Evolutionary conservation across 2,113 vertebrate genomes (phyloP).

Genomic region (Megaleporinus macrocephalus): DNA sequence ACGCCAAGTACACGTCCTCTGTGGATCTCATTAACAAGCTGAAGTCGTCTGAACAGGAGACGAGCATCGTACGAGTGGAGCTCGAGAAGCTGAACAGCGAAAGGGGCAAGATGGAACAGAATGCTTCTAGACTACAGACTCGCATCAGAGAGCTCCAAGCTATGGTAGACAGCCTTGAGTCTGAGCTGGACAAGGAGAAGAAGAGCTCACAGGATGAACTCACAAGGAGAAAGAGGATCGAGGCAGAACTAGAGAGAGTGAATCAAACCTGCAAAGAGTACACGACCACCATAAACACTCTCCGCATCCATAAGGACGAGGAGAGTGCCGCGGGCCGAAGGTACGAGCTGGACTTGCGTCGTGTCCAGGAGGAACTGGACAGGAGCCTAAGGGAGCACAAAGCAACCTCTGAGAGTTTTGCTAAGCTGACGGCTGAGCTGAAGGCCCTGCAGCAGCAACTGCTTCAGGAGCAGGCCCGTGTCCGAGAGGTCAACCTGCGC

Average conservation of each 20-base stretch:
- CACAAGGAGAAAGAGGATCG: slow-evolving; percentile 85
- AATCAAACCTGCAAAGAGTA: slow-evolving; percentile 84
- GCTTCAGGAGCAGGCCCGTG: slow-evolving; percentile 82
- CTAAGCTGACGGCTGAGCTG: slow-evolving; percentile 76
- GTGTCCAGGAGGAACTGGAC: slow-evolving; percentile 86
- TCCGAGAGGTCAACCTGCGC: slow-evolving; percentile 86
- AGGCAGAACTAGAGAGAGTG: slow-evolving; percentile 87
- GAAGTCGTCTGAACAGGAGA: slow-evolving; percentile 87
- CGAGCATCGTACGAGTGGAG: slow-evolving; percentile 82
- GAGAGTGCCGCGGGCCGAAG: slow-evolving; percentile 78
- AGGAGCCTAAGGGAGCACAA: slow-evolving; percentile 87
- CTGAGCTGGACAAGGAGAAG: slow-evolving; percentile 85
- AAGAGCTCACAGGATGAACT: slow-evolving; percentile 83
- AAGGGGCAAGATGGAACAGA: slow-evolving; percentile 84
- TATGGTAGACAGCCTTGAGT: slow-evolving; percentile 82
- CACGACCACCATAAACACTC: slow-evolving; percentile 83
- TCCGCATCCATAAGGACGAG: slow-evolving; percentile 87
- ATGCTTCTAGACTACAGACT: slow-evolving; percentile 80
- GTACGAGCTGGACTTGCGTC: slow-evolving; percentile 85
- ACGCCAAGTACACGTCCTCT: slow-evolving; percentile 78
- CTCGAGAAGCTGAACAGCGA: slow-evolving; percentile 86
- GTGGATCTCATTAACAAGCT: slow-evolving; percentile 85
- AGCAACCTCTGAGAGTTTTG: slow-evolving; percentile 82
- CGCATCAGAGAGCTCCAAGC: slow-evolving; percentile 85
- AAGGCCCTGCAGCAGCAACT: slow-evolving; percentile 86